Evolutionary conservation across 2,797 vertebrate genomes (phyloP).

Genomic region (Poecilia wingei): DNA sequence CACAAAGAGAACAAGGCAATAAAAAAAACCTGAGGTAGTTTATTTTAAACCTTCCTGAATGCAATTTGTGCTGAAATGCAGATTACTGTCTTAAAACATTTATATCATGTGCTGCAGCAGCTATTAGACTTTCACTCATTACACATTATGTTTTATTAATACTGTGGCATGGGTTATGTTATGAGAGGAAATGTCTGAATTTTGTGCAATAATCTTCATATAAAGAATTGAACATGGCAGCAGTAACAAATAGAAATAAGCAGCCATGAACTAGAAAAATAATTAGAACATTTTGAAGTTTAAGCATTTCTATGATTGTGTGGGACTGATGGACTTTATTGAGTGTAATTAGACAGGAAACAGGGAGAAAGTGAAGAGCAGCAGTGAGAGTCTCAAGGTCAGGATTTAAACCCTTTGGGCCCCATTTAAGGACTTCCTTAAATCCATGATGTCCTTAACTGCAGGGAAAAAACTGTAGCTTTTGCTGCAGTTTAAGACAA

Average conservation of each 20-base stretch:
- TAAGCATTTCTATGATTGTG: background rate
- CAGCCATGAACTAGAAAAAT: background rate
- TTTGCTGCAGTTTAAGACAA: background rate
- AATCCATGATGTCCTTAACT: background rate
- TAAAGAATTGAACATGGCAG: background rate
- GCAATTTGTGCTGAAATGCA: background rate
- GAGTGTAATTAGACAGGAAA: background rate
- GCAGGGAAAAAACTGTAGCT: background rate
- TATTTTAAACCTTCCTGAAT: background rate
- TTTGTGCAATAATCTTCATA: background rate
- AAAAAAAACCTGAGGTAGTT: background rate
- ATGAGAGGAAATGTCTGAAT: background rate
- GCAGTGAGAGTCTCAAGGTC: background rate
- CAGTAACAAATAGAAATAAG: background rate
- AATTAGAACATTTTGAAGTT: background rate
- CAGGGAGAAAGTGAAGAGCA: background rate
- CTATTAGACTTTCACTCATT: background rate
- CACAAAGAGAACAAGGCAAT: background rate
- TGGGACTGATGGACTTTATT: background rate
- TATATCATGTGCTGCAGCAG: background rate
- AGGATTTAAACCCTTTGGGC: no score
- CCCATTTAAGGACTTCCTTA: no score
- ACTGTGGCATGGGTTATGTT: background rate
- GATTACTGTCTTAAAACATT: background rate
- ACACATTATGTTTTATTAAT: background rate